Evolutionary conservation across 2,797 vertebrate genomes (phyloP), one percentile per base, ranked within the genome.

Genomic region (Meriones psammophilus): DNA sequence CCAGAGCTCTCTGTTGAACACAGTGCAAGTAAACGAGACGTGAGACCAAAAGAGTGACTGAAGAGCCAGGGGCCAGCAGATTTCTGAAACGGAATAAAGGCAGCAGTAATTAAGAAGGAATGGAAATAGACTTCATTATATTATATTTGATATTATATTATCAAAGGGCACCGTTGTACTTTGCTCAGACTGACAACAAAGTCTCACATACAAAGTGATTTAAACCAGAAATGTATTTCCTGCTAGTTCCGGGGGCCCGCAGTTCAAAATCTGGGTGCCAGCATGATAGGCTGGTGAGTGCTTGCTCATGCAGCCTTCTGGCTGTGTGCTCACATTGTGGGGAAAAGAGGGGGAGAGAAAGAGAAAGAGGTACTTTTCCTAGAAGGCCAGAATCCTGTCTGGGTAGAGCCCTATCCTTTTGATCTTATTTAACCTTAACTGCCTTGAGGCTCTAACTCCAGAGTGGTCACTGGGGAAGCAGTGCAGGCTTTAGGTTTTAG

Each of bases 111-210:
- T 81, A 73, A 9, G 20, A 62, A 54, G 20, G 62, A 54, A 88
- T 83, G 50, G 89, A 71, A 83, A 28, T 58, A 17, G 69, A 33
- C n/a, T 89, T 62, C 86, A 54, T 88, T 93, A 88, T 81, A 93
- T 81, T 39, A 39, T 39, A 39, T 39, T 39, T 39, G 39, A 39
- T 39, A 39, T 39, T 39, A 39, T 39, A 39, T 64, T 13, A 88
- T 50, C 78, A 84, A 50, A 88, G 76, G 77, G 54, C 68, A 50
- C 26, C 46, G 2, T 81, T 36, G 58, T 71, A 30, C 24, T 64
- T 54, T 50, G 56, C 46, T 74, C 22, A 22, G 69, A 28, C 24
- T 95, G 26, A 54, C 26, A 77, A 84, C 24, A 26, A 68, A 84
- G 30, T 33, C 20, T 36, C 30, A 12, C 66, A 20, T 14, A 69